phyloP scores from a whole-genome alignment of 2,888 invertebrate genomes.

The Gonocerus acuteangulatus region DNA sequence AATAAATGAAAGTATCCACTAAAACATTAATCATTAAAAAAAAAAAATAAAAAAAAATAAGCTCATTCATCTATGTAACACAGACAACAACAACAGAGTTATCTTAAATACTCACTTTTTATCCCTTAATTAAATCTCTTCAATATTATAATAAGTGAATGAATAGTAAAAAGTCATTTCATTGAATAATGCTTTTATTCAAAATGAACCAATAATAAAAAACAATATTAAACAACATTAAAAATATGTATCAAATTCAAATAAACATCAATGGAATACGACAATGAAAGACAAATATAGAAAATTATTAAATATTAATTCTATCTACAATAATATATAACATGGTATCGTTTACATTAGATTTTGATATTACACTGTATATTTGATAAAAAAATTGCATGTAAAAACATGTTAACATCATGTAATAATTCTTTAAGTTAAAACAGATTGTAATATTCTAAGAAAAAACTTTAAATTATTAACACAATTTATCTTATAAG shows the following conservation, averaged over 20 bases:
- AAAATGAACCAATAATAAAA: slow-evolving; percentile 21
- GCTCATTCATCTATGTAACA: not conserved
- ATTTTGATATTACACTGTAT: not conserved
- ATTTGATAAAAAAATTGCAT: not conserved
- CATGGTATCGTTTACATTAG: slow-evolving; percentile 16
- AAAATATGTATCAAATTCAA: slow-evolving; percentile 18
- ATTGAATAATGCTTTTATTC: slow-evolving; percentile 9
- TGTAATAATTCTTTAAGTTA: too few species aligned
- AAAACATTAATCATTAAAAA: too few species aligned
- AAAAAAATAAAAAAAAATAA: not conserved
- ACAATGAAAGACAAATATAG: slow-evolving; percentile 21
- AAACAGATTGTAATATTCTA: too few species aligned
- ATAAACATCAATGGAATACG: slow-evolving; percentile 6
- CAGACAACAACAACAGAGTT: not conserved
- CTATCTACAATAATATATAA: slow-evolving; percentile 24
- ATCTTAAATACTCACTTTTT: not conserved
- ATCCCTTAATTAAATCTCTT: not conserved
- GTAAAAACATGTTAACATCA: too few species aligned
- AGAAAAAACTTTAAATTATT: too few species aligned
- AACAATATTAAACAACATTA: slow-evolving; percentile 19
- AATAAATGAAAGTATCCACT: too few species aligned
- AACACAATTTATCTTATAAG: too few species aligned
- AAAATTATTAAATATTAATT: slow-evolving; percentile 20
- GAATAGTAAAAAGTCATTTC: not conserved
- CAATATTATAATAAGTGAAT: not conserved